Conservation (phyloP, 2,888 invertebrate genomes). For the Acanthoscelides obtectus region DNA sequence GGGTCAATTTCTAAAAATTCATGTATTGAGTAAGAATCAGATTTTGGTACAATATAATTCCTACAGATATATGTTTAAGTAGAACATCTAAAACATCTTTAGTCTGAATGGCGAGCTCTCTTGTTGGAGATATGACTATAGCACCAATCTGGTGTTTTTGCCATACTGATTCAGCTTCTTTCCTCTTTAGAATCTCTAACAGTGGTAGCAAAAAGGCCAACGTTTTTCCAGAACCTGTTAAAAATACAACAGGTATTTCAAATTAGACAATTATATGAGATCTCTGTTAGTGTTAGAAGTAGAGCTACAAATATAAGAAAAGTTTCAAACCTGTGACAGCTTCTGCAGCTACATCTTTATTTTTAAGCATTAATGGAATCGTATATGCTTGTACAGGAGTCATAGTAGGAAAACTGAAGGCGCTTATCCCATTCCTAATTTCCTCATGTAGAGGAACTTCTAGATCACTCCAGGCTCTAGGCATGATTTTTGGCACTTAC, state of each 20-base stretch:
- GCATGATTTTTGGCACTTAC: constrained; percentile 23
- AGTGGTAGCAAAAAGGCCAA: constrained; percentile 92
- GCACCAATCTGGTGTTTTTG: constrained; percentile 77
- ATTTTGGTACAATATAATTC: constrained; percentile 37
- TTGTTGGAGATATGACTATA: constrained; percentile 89
- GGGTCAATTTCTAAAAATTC: constrained; percentile 45
- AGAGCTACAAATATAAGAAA: no score
- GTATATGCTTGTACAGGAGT: constrained; percentile 76
- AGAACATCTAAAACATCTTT: constrained; percentile 58
- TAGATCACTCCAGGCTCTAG: constrained; percentile 50
- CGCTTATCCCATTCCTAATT: constrained; percentile 48
- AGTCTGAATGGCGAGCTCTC: constrained; percentile 92
- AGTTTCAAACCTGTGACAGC: constrained; percentile 75
- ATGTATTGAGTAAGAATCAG: no score
- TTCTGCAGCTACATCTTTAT: constrained; percentile 96
- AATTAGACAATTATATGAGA: no score
- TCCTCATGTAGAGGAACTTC: constrained; percentile 45
- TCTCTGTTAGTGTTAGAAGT: no score
- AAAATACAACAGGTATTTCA: no score
- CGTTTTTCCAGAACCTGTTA: constrained; percentile 90
- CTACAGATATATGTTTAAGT: constrained; percentile 46
- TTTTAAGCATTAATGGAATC: constrained; percentile 80
- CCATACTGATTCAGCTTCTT: constrained; percentile 59
- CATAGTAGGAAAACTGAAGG: constrained; percentile 54
- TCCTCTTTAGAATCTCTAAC: constrained; percentile 72